These are phyloP conservation scores for Conopomorpha cramerella DNA, from an alignment of 1,140 invertebrate species.

Conservation along the genomic window DNA sequence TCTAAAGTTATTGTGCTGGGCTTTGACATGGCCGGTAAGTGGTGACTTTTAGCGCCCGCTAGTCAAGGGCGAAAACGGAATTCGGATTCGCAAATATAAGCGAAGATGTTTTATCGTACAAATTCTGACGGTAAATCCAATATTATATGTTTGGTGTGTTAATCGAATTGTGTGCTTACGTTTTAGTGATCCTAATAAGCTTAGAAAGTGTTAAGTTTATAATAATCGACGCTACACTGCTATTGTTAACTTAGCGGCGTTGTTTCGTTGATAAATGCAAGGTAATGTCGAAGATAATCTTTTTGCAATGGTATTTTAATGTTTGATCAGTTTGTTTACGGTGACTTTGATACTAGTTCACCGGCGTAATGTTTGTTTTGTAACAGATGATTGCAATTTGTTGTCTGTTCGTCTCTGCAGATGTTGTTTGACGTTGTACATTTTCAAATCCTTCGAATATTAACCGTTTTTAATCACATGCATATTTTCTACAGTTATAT, in stretches of 20 bases:
- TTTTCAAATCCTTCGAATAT: no score
- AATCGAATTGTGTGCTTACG: slow-evolving; percentile 36
- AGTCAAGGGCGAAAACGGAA: slow-evolving; percentile 60
- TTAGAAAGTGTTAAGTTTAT: no score
- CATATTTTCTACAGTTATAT: no score
- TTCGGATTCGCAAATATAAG: slow-evolving; percentile 56
- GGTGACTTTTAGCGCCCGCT: slow-evolving; percentile 61
- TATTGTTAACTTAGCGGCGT: no score
- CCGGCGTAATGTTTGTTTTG: slow-evolving; percentile 31
- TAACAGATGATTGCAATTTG: slow-evolving; percentile 27
- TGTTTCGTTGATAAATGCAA: slow-evolving; percentile 27
- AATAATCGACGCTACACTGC: no score
- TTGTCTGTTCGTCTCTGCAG: no score
- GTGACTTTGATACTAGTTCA: no score
- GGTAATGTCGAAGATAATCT: slow-evolving; percentile 27
- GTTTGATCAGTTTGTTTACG: no score
- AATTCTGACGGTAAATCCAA: slow-evolving; percentile 62
- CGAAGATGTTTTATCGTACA: slow-evolving; percentile 62
- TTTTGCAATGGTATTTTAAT: slow-evolving; percentile 38
- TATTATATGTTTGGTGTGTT: slow-evolving; percentile 58
- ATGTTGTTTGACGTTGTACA: no score
- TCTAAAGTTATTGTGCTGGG: slow-evolving; percentile 60
- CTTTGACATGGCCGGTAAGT: slow-evolving; percentile 63
- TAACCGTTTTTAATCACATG: no score
- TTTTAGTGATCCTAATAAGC: no score